These are phyloP conservation scores for Anomalospiza imberbis DNA, from an alignment of 2,797 vertebrate species.

Conservation along the genomic window DNA sequence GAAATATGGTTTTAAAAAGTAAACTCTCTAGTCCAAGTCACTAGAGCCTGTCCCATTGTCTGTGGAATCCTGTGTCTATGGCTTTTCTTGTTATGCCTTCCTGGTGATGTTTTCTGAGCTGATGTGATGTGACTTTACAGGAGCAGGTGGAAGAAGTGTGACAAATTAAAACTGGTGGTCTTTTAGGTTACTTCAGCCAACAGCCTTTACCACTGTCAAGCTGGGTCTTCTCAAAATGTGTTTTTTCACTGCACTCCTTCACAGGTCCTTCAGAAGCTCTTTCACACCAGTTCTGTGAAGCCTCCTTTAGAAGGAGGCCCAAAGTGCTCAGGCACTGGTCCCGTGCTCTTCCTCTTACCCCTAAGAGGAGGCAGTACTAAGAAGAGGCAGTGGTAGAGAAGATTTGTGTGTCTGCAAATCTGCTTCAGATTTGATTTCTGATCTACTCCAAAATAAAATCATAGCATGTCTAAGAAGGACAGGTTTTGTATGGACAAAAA, in stretches of 20 bases:
- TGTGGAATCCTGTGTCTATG: not conserved
- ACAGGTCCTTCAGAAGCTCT: not conserved
- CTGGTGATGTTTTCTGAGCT: not conserved
- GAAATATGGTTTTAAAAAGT: not conserved
- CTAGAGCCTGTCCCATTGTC: not conserved
- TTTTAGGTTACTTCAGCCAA: not conserved
- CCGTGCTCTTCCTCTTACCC: not conserved
- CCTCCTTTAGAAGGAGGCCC: not conserved
- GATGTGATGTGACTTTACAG: not conserved
- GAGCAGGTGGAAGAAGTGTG: not conserved
- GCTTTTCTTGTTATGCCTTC: not conserved
- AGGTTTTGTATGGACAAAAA: not conserved
- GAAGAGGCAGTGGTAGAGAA: not conserved
- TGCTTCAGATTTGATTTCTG: not conserved
- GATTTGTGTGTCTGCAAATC: rapidly evolving
- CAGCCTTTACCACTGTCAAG: not conserved
- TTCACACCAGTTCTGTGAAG: not conserved
- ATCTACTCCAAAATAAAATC: not conserved
- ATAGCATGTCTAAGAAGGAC: not conserved
- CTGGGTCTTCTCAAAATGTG: not conserved
- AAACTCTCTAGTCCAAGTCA: not conserved
- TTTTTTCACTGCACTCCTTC: not conserved
- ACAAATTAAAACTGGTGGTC: not conserved
- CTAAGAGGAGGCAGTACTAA: too few relatives aligned
- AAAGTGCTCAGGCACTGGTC: not conserved